A percentile compares a stretch with the other conserved stretches of the same genome.
Evolutionary conservation across 2,888 invertebrate species (phyloP).

Genomic region (Nomada flava): DNA sequence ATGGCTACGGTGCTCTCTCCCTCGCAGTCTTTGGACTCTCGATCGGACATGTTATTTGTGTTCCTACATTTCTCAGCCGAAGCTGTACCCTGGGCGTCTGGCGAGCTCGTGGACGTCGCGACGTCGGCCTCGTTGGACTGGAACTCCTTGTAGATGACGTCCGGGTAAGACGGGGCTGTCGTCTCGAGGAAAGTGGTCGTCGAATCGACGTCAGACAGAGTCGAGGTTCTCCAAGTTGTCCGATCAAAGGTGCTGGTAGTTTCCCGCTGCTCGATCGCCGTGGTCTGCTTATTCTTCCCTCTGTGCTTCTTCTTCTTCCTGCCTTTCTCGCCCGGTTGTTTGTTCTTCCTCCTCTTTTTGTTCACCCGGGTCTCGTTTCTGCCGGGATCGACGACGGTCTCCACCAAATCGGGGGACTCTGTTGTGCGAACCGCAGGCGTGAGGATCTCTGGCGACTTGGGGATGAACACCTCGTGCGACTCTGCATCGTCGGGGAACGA

Average conservation of each 20-base stretch:
- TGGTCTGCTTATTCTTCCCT: slow-evolving; percentile 4
- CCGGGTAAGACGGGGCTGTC: no score
- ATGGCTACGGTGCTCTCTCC: background rate
- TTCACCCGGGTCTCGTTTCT: background rate
- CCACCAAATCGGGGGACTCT: slow-evolving; percentile 30
- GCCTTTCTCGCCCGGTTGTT: background rate
- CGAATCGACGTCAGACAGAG: background rate
- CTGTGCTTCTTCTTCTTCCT: slow-evolving; percentile 29
- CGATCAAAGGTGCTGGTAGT: background rate
- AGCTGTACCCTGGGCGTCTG: background rate
- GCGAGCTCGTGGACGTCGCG: background rate
- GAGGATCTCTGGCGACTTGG: background rate
- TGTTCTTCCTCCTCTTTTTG: background rate
- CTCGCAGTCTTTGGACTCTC: background rate
- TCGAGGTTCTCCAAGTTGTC: background rate
- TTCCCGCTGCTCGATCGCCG: background rate
- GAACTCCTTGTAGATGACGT: slow-evolving; percentile 1
- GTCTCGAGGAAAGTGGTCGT: background rate
- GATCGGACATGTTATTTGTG: no score
- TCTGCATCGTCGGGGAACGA: background rate
- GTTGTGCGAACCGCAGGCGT: background rate
- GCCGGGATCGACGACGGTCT: slow-evolving; percentile 17
- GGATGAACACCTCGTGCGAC: slow-evolving; percentile 14
- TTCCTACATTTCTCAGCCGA: background rate
- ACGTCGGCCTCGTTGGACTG: slow-evolving; percentile 7